Conservation (phyloP, 1,140 invertebrate genomes). For the Penaeus indicus region DNA sequence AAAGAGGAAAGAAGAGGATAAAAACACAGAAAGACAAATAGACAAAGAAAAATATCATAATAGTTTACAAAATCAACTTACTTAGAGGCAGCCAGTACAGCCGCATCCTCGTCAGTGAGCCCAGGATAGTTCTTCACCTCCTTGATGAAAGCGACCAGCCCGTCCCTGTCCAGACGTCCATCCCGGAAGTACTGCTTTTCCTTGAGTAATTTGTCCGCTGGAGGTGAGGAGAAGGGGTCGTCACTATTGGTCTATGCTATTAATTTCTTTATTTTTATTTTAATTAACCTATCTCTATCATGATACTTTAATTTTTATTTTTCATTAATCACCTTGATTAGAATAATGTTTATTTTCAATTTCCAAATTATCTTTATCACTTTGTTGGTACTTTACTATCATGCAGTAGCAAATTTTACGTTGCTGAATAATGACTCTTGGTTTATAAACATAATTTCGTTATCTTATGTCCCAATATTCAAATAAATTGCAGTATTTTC, state of each 20-base stretch:
- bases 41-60: not conserved
- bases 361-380: no score
- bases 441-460: no score
- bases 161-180: slow-evolving; percentile 72
- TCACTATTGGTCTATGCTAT: slow-evolving; percentile 23
- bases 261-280: not conserved
- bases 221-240: slow-evolving; percentile 42
- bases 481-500: no score
- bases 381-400: no score
- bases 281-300: no score
- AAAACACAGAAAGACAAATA: not conserved
- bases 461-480: no score
- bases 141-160: slow-evolving; percentile 73
- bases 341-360: no score
- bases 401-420: no score
- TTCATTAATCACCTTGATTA: no score
- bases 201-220: slow-evolving; percentile 71
- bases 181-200: slow-evolving; percentile 70
- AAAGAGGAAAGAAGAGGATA: not conserved
- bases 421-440: no score
- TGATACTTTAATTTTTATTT: no score
- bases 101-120: slow-evolving; percentile 75
- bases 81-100: slow-evolving; percentile 75
- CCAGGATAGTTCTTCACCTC: slow-evolving; percentile 75
- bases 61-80: slow-evolving; percentile 64